These are phyloP conservation scores for Eristalis pertinax DNA, from an alignment of 2,888 invertebrate species.

Conservation along the genomic window DNA sequence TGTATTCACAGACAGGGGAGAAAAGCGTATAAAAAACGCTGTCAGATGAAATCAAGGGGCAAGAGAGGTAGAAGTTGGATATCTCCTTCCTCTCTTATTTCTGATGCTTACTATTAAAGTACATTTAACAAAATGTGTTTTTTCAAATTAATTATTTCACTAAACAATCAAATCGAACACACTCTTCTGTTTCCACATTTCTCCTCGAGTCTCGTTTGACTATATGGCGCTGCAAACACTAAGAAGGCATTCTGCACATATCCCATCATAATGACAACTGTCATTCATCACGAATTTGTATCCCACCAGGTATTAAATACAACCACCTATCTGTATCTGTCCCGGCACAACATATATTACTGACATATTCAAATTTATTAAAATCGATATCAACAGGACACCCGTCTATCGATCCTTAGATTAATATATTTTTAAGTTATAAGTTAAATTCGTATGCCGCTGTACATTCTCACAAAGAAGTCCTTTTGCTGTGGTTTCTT, in stretches of 20 bases:
- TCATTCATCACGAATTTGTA: conserved; percentile 15
- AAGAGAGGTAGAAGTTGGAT: too few relatives aligned
- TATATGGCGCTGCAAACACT: conserved; percentile 19
- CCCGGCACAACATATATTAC: conserved; percentile 12
- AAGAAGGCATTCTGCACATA: not conserved
- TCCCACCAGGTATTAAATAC: conserved; percentile 8
- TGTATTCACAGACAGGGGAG: too few relatives aligned
- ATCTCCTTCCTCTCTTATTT: too few relatives aligned
- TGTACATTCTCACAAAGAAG: conserved; percentile 57
- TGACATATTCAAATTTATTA: not conserved
- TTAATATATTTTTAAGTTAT: not conserved
- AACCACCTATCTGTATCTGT: not conserved
- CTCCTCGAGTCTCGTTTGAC: conserved; percentile 16
- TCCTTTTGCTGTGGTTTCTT: conserved; percentile 80
- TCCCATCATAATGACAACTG: conserved; percentile 3
- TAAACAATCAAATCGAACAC: not conserved
- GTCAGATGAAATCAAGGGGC: too few relatives aligned
- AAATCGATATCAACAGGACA: conserved; percentile 39
- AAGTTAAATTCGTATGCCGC: conserved; percentile 5
- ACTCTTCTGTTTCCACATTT: not conserved
- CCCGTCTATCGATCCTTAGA: not conserved
- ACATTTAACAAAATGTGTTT: too few relatives aligned
- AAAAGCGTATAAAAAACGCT: too few relatives aligned
- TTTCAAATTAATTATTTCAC: too few relatives aligned
- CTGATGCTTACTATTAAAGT: too few relatives aligned